Evolutionary conservation across 2,888 invertebrate genomes (phyloP).

Genomic region (Dioctria linearis): DNA sequence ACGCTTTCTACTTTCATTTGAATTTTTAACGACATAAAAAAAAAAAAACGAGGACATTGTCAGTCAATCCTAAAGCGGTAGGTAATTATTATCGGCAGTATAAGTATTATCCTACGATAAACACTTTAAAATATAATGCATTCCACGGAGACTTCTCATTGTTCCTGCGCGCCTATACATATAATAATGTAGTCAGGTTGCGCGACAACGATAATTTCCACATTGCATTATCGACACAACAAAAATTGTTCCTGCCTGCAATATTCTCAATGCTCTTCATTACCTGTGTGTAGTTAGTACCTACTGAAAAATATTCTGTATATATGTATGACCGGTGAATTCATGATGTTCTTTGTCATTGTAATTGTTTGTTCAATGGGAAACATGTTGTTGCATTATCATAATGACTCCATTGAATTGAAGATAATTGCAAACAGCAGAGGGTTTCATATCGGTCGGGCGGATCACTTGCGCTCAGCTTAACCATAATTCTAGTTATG

Average conservation of each 20-base stretch:
- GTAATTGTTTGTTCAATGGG: neutral
- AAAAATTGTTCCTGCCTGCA: too few relatives aligned
- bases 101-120: too few relatives aligned
- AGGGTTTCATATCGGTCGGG: neutral
- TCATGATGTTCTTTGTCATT: neutral
- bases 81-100: neutral
- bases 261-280: too few relatives aligned
- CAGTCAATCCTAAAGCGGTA: neutral
- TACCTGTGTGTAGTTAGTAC: neutral
- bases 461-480: neutral
- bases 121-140: too few relatives aligned
- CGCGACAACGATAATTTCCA: neutral
- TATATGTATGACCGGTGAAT: too few relatives aligned
- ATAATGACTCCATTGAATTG: neutral
- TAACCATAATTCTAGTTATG: too few relatives aligned
- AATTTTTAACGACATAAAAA: neutral
- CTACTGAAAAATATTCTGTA: neutral
- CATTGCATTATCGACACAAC: neutral
- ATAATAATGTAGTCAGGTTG: too few relatives aligned
- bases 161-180: too few relatives aligned
- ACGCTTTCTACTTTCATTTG: neutral
- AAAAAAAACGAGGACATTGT: too few relatives aligned
- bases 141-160: too few relatives aligned
- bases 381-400: constrained; percentile 7
- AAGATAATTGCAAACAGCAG: neutral